Evolutionary conservation across 92 coral and sea anemone genomes (phyloP).

Genomic region (Phenganax stokvisi): DNA sequence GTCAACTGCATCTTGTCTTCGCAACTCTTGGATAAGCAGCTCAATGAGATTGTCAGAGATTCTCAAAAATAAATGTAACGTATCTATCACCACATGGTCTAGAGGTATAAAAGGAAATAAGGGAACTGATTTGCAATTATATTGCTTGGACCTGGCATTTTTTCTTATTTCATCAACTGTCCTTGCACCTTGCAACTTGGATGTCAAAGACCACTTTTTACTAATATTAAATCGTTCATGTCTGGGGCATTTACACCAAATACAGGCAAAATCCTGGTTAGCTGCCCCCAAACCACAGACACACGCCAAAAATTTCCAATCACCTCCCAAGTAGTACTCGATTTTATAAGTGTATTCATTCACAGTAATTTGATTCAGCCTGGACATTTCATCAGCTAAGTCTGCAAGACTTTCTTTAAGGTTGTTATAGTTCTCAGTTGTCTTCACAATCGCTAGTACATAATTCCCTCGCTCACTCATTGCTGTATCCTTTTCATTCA

Average conservation of each 20-base stretch:
- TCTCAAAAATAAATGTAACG: slow-evolving; percentile 10
- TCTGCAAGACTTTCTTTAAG: slow-evolving; percentile 46
- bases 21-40: not conserved
- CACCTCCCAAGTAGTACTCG: slow-evolving; percentile 51
- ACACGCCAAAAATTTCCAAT: slow-evolving; percentile 55
- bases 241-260: slow-evolving; percentile 52
- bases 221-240: slow-evolving; percentile 17
- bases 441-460: slow-evolving; percentile 15
- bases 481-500: slow-evolving; percentile 20
- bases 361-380: slow-evolving; percentile 28
- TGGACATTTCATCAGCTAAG: slow-evolving; percentile 39
- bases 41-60: slow-evolving; percentile 15
- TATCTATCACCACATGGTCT: slow-evolving; percentile 6
- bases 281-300: slow-evolving; percentile 54
- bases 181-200: slow-evolving; percentile 30
- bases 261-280: slow-evolving; percentile 48
- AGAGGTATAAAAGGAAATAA: slow-evolving; percentile 9
- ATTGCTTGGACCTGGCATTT: not conserved
- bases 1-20: not conserved
- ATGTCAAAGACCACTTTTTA: slow-evolving; percentile 26
- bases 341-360: slow-evolving; percentile 17
- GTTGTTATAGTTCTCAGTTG: slow-evolving; percentile 46
- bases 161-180: slow-evolving; percentile 13
- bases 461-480: slow-evolving; percentile 41
- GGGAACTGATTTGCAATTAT: slow-evolving; percentile 25